Percentiles rank a stretch among this genome's conserved stretches.
Conservation (phyloP, 2,888 invertebrate genomes). For the Lithophane semibrunnea region DNA sequence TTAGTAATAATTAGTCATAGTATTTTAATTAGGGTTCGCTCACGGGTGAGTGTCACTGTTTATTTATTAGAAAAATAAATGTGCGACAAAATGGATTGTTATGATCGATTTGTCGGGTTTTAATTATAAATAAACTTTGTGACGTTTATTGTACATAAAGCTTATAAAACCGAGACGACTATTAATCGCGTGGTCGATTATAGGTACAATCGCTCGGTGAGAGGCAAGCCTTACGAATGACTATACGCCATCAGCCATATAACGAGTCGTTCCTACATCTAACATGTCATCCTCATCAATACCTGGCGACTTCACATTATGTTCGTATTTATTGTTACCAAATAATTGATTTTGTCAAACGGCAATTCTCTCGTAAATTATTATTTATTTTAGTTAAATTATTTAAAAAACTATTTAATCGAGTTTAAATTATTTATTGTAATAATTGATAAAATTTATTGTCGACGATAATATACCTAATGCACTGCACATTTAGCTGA, state of each 20-base stretch:
- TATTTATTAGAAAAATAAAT: slow-evolving; percentile 63
- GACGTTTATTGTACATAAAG: slow-evolving; percentile 65
- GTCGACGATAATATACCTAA: slow-evolving; percentile 24
- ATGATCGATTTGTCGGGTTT: slow-evolving; percentile 50
- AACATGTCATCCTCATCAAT: slow-evolving; percentile 32
- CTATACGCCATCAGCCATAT: slow-evolving; percentile 66
- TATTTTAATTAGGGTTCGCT: slow-evolving; percentile 64
- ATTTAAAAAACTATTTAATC: slow-evolving; percentile 58
- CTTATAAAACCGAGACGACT: slow-evolving; percentile 42
- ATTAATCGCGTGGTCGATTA: slow-evolving; percentile 50
- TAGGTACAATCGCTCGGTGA: slow-evolving; percentile 54
- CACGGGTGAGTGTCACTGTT: slow-evolving; percentile 72
- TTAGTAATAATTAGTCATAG: slow-evolving; percentile 64
- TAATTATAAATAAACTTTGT: slow-evolving; percentile 66
- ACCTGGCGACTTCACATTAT: slow-evolving; percentile 44
- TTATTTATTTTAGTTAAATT: slow-evolving; percentile 62
- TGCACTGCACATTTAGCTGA: slow-evolving; percentile 29
- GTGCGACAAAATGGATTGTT: slow-evolving; percentile 38
- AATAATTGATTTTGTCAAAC: slow-evolving; percentile 72
- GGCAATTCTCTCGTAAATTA: slow-evolving; percentile 61
- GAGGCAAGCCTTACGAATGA: slow-evolving; percentile 56
- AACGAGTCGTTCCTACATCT: slow-evolving; percentile 62
- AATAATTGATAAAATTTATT: slow-evolving; percentile 8
- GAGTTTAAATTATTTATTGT: slow-evolving; percentile 61
- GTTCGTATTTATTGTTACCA: slow-evolving; percentile 83